Base-by-base conservation (phyloP, 2,113 vertebrate genomes). In the Peromyscus leucopus region DNA sequence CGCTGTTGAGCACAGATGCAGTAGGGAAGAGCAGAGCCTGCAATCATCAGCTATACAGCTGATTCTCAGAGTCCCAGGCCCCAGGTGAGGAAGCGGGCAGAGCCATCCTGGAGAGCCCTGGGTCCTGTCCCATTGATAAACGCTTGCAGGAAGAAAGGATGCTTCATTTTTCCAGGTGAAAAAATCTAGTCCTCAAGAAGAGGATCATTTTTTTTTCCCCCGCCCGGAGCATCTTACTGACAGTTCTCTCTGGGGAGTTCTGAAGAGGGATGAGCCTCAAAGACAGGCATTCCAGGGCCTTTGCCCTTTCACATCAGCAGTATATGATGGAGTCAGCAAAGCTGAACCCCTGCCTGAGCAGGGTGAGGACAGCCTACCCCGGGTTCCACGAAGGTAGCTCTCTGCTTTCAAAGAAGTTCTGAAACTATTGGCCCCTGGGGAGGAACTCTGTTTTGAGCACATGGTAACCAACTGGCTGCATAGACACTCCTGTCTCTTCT, bases 141-240 rank as follows among this genome's bases (percentile, higher is more conserved):
- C 89, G 84, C 42, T 91, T 86, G 61, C 57, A 95, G 96, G 94
- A 96, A 96, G 86, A 96, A 95, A 91, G 57, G 67, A 91, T 39
- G 63, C 78, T 86, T 91, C 72, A 39, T 51, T 57, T 84, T 96
- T 96, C 95, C 97, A 97, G 94, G 97, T 98, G 95, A 98, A 98
- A 98, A 97, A 96, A 98, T 97, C 97, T 96, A 93, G 97, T 98
- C 98, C 96, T 67, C 96, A 93, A 98, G 98, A 97, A 96, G 95
- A 95, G 67, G 80, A 93, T 98, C 97, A 98, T 99, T 98, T 98
- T 55, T 48, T 55, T 15, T 98, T 99, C 98, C 4, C 42, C 4
- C 42, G 3, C 42, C 92, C 92, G 97, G 98, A 99, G 99, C 98
- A 93, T 94, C n/a, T 98, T 98, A 78, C 96, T 98, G 98, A 98